phyloP scores from a whole-genome alignment of 2,888 invertebrate species.

The Oxytorus armatus region DNA sequence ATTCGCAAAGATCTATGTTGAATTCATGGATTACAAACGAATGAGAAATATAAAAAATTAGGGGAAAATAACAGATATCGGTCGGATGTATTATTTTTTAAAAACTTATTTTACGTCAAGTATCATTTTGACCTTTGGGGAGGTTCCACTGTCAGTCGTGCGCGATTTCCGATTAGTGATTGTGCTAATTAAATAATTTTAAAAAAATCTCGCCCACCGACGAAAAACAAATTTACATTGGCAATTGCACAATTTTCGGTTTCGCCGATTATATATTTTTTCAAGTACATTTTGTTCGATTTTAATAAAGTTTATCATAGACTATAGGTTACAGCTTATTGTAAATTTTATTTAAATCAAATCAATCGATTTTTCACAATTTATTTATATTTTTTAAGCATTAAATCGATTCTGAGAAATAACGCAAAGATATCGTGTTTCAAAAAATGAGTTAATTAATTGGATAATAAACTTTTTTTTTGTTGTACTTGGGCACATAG shows the following conservation, averaged over 20 bases:
- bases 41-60: background rate
- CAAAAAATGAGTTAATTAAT: too few relatives aligned
- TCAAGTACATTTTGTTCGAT: too few relatives aligned
- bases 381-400: too few relatives aligned
- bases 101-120: background rate
- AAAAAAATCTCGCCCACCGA: background rate
- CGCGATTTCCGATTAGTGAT: background rate
- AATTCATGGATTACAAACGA: background rate
- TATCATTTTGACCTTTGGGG: background rate
- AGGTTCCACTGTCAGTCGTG: background rate
- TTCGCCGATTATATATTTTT: too few relatives aligned
- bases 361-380: too few relatives aligned
- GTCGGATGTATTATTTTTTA: background rate
- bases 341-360: too few relatives aligned
- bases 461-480: background rate
- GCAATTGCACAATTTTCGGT: too few relatives aligned
- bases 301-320: too few relatives aligned
- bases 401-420: too few relatives aligned
- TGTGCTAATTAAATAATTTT: background rate
- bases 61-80: background rate
- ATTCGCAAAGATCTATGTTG: constrained; percentile 12
- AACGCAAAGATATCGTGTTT: too few relatives aligned
- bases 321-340: too few relatives aligned
- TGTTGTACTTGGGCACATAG: too few relatives aligned
- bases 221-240: background rate